These are phyloP conservation scores for Malthinus flaveolus DNA, from an alignment of 2,888 invertebrate species.

Conservation along the genomic window DNA sequence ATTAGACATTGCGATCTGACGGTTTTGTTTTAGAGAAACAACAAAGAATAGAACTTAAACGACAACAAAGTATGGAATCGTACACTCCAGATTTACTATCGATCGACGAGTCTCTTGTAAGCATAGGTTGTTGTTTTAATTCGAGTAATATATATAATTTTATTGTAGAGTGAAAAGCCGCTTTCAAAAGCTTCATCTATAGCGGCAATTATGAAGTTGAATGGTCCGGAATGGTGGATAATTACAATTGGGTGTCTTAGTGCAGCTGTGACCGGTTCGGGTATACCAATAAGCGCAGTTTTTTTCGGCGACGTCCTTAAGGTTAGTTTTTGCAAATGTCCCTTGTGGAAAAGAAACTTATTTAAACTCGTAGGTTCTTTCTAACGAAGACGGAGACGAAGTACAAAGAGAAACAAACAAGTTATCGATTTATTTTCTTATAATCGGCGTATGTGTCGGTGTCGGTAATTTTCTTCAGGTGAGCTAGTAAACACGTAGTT, in stretches of 20 bases:
- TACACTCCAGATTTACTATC: too few relatives aligned
- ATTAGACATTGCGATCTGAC: background rate
- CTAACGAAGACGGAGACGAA: background rate
- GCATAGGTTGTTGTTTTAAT: too few relatives aligned
- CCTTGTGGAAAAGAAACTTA: too few relatives aligned
- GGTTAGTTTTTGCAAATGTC: slow-evolving; percentile 51
- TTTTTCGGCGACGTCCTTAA: slow-evolving; percentile 73
- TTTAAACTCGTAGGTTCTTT: background rate
- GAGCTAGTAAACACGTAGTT: background rate
- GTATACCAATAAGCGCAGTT: slow-evolving; percentile 73
- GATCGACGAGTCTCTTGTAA: too few relatives aligned
- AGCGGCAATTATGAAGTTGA: slow-evolving; percentile 50
- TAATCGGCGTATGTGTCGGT: background rate
- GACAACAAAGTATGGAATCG: slow-evolving; percentile 11
- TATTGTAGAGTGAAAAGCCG: too few relatives aligned
- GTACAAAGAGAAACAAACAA: background rate
- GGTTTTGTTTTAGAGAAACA: background rate
- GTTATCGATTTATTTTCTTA: background rate
- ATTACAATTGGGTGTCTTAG: slow-evolving; percentile 64
- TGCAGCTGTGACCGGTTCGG: slow-evolving; percentile 67
- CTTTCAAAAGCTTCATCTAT: background rate
- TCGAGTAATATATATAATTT: too few relatives aligned
- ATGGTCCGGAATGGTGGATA: slow-evolving; percentile 69
- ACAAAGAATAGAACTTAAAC: slow-evolving; percentile 10
- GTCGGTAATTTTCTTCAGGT: background rate